phyloP scores from a whole-genome alignment of 92 coral and sea anemone species.

The Pocillopora meandrina region DNA sequence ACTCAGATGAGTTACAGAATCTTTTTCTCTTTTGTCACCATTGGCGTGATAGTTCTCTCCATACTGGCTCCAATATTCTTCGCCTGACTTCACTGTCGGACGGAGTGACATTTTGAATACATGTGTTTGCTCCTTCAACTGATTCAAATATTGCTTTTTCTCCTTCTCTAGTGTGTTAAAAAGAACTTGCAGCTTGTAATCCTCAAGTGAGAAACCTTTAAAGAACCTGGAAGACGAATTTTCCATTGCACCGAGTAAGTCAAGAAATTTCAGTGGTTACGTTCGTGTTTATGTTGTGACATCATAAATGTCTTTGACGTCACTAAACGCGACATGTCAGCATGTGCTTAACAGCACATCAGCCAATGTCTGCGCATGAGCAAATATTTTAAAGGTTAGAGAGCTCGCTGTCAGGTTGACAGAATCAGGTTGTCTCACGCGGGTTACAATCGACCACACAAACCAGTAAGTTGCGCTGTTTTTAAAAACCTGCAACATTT shows the following conservation, averaged over 20 bases:
- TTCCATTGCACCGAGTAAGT: constrained; percentile 12
- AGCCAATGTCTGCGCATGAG: too few relatives aligned
- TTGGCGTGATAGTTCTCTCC: constrained; percentile 81
- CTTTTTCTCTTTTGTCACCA: constrained; percentile 63
- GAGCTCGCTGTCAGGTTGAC: too few relatives aligned
- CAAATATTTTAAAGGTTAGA: too few relatives aligned
- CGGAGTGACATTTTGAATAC: constrained; percentile 75
- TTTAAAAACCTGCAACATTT: too few relatives aligned
- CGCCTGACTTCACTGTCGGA: constrained; percentile 45
- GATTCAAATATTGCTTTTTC: constrained; percentile 65
- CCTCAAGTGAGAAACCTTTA: constrained; percentile 63
- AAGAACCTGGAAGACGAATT: constrained; percentile 16
- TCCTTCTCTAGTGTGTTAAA: constrained; percentile 68
- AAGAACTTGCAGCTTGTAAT: constrained; percentile 63
- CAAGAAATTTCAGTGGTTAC: not conserved
- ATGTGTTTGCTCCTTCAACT: constrained; percentile 65
- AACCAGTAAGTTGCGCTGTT: too few relatives aligned
- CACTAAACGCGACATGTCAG: not conserved
- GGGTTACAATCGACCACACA: not conserved
- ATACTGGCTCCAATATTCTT: constrained; percentile 73
- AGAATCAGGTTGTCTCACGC: not conserved
- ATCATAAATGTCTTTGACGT: constrained; percentile 17
- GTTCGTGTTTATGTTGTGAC: not conserved
- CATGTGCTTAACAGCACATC: too few relatives aligned
- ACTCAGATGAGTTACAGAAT: constrained; percentile 13